phyloP scores from a whole-genome alignment of 2,113 vertebrate genomes.

The Psilopsiagon aurifrons region DNA sequence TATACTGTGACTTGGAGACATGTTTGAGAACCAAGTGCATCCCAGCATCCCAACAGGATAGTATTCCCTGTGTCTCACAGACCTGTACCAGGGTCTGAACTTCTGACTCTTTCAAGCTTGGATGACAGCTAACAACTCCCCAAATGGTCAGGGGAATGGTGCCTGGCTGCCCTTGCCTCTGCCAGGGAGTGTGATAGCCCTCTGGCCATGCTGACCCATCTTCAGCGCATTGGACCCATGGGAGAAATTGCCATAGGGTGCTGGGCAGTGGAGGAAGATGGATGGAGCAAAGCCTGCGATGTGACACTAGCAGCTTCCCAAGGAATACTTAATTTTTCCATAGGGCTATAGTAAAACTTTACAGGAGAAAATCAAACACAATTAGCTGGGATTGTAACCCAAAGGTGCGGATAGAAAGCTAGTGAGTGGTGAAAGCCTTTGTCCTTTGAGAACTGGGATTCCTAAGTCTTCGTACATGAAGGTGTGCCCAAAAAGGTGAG shows the following conservation, averaged over 20 bases:
- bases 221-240: neutral
- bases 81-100: neutral
- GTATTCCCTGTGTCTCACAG: neutral
- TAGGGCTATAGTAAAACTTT: neutral
- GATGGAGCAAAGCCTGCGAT: neutral
- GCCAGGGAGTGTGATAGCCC: neutral
- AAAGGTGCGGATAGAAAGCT: neutral
- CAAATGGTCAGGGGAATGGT: no score
- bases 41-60: fast-evolving
- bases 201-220: neutral
- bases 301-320: neutral
- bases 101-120: neutral
- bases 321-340: neutral
- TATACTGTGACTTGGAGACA: neutral
- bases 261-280: neutral
- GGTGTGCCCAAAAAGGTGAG: neutral
- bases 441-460: neutral
- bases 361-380: fast-evolving
- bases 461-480: neutral
- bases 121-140: neutral
- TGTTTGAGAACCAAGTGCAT: neutral
- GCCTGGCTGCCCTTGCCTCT: fast-evolving
- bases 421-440: neutral
- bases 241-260: neutral
- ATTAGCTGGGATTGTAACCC: neutral